A percentile compares a stretch with the other conserved stretches of the same genome.
These are phyloP conservation scores for Podarcis cretensis DNA, from an alignment of 2,113 vertebrate genomes.

Conservation along the genomic window DNA sequence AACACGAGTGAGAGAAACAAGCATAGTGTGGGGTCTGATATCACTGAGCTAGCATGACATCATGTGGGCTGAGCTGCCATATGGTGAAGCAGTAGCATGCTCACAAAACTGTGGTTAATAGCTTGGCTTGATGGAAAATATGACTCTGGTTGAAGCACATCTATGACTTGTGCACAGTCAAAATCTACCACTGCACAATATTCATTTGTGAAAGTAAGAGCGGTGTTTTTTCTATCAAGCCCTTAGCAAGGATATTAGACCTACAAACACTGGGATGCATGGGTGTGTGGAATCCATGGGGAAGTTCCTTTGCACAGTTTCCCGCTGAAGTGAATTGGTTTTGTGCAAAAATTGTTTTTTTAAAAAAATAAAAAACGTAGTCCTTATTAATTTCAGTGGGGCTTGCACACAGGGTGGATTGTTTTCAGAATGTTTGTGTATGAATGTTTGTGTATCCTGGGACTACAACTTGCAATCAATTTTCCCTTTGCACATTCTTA, in stretches of 20 bases:
- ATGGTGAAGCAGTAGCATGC: neutral
- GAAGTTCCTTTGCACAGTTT: neutral
- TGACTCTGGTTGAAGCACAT: too few species aligned
- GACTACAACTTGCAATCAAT: too few species aligned
- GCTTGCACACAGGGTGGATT: neutral
- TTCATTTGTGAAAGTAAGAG: too few species aligned
- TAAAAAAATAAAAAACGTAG: too few species aligned
- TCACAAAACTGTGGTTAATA: too few species aligned
- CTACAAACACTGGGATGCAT: too few species aligned
- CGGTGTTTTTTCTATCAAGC: too few species aligned
- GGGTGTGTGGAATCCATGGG: neutral
- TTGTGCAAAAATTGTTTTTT: neutral
- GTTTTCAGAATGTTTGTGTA: neutral
- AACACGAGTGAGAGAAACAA: neutral
- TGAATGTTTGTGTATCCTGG: neutral
- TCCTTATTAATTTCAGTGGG: neutral
- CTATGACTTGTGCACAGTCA: too few species aligned
- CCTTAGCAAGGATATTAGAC: too few species aligned
- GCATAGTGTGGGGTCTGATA: neutral
- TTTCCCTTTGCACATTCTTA: neutral
- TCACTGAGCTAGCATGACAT: neutral
- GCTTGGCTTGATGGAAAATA: too few species aligned
- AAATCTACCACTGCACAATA: neutral
- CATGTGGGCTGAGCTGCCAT: neutral
- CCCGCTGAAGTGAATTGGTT: neutral